Evolutionary conservation across 2,888 invertebrate species (phyloP).

Genomic region (Cataglyphis cursor): DNA sequence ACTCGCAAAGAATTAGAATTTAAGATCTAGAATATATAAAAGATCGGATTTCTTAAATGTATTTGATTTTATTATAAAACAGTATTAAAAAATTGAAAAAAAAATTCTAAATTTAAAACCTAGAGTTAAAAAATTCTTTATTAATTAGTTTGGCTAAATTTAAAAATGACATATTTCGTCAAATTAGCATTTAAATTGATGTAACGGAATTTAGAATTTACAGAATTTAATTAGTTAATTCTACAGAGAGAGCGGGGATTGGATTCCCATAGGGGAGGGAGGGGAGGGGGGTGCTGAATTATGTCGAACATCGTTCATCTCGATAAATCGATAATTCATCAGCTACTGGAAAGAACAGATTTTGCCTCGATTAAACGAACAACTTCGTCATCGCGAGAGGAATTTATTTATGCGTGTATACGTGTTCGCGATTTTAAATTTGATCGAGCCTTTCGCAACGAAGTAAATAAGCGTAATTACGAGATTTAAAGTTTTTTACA

Average conservation of each 20-base stretch:
- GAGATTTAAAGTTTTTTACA: constrained; percentile 32
- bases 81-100: not conserved
- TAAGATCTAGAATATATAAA: not conserved
- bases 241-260: no score
- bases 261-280: no score
- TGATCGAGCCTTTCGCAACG: constrained; percentile 35
- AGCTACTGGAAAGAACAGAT: not conserved
- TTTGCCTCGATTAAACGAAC: constrained; percentile 32
- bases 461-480: constrained; percentile 48
- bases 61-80: not conserved
- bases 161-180: not conserved
- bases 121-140: not conserved
- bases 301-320: not conserved
- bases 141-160: not conserved
- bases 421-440: constrained; percentile 35
- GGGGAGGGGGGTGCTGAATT: not conserved
- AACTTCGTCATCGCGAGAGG: constrained; percentile 27
- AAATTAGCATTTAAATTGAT: not conserved
- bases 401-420: constrained; percentile 33
- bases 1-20: not conserved
- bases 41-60: not conserved
- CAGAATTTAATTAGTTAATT: constrained; percentile 13
- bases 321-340: constrained; percentile 22
- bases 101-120: not conserved
- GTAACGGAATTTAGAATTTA: not conserved